phyloP scores from a whole-genome alignment of 2,888 invertebrate genomes.

The Ophioninae sp. region DNA sequence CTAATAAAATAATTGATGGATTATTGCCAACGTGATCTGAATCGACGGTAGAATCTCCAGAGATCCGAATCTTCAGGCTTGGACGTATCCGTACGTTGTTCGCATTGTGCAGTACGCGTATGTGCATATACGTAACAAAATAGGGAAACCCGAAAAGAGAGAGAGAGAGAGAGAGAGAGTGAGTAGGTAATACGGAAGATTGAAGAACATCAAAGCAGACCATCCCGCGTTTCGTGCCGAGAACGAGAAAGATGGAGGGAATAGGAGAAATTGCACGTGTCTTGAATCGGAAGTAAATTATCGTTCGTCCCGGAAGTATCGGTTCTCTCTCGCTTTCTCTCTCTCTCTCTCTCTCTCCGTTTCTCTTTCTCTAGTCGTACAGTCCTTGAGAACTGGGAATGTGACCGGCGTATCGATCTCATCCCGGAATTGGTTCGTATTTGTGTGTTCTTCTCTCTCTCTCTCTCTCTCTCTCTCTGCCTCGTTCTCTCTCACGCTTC shows the following conservation, averaged over 20 bases:
- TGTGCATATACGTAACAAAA: conserved; percentile 19
- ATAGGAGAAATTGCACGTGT: conserved; percentile 56
- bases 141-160: conserved; percentile 18
- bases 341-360: conserved; percentile 21
- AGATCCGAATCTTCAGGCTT: not conserved
- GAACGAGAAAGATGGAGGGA: conserved; percentile 30
- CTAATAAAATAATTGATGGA: conserved; percentile 66
- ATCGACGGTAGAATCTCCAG: conserved; percentile 36
- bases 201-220: conserved; percentile 59
- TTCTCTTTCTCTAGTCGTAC: not conserved
- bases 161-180: not conserved
- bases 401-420: conserved; percentile 50
- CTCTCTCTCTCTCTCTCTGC: not conserved
- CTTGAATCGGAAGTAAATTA: conserved; percentile 66
- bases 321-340: conserved; percentile 31
- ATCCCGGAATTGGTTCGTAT: conserved; percentile 18
- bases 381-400: conserved; percentile 37
- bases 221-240: conserved; percentile 2
- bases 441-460: not conserved
- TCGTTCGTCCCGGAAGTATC: conserved; percentile 62
- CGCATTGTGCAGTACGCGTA: conserved; percentile 2
- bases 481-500: not conserved
- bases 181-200: conserved; percentile 26
- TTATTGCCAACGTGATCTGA: conserved; percentile 64
- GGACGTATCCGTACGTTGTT: not conserved